A percentile compares a stretch with the other conserved stretches of the same genome.
Evolutionary conservation across 2,113 vertebrate species (phyloP).

Genomic region (Podarcis cretensis): DNA sequence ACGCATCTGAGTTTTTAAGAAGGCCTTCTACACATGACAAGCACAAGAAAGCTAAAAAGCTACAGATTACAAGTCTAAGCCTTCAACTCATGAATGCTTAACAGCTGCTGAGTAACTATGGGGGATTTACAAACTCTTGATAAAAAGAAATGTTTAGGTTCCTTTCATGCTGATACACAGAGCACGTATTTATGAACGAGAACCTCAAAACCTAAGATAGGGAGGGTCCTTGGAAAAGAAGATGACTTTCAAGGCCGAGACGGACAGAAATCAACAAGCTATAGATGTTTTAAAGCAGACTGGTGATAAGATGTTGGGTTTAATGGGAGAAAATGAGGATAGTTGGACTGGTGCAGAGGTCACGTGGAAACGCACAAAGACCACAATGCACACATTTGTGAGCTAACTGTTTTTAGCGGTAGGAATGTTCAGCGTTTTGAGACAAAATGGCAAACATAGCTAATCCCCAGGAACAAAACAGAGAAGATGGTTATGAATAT

Average conservation of each 20-base stretch:
- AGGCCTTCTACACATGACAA: background rate
- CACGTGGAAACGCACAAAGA: background rate
- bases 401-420: background rate
- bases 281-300: background rate
- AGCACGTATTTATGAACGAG: background rate
- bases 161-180: background rate
- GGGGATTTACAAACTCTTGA: constrained; percentile 30
- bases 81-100: background rate
- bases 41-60: background rate
- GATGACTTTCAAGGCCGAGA: constrained; percentile 21
- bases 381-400: background rate
- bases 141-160: background rate
- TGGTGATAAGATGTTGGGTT: constrained; percentile 18
- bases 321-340: constrained; percentile 7
- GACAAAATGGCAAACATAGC: background rate
- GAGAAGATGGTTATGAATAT: background rate
- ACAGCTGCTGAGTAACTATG: background rate
- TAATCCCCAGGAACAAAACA: background rate
- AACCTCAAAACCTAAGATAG: background rate
- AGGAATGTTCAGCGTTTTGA: background rate
- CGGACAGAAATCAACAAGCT: constrained; percentile 15
- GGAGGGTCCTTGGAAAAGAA: background rate
- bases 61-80: background rate
- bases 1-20: background rate
- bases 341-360: background rate